Conservation (phyloP, 2,113 vertebrate species). For the Aythya baeri region DNA sequence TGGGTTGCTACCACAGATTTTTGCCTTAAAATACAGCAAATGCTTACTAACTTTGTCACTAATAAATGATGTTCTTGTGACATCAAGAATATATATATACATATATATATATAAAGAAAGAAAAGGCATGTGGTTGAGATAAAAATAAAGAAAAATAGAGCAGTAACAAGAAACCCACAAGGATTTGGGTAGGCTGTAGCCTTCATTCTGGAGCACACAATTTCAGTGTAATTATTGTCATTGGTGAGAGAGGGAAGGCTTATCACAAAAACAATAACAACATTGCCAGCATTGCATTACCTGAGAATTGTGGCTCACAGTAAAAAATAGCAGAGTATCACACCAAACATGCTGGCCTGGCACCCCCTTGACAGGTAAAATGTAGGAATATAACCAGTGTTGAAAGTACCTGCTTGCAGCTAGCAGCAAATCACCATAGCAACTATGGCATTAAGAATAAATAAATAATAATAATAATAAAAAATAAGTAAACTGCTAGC, state of each 20-base stretch:
- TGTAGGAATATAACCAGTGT: not conserved
- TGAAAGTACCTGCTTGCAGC: constrained; percentile 2
- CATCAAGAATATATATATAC: not conserved
- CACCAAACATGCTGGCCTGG: not conserved
- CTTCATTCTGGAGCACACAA: not conserved
- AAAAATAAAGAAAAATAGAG: not conserved
- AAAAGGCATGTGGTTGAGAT: not conserved
- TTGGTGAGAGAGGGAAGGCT: not conserved
- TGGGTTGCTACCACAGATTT: not conserved
- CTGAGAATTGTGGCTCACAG: not conserved
- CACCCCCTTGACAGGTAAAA: constrained; percentile 7
- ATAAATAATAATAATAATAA: not conserved
- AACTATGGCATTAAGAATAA: not conserved
- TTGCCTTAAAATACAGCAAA: not conserved
- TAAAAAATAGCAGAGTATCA: not conserved
- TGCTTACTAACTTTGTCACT: not conserved
- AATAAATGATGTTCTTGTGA: not conserved
- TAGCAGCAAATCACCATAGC: constrained; percentile 26
- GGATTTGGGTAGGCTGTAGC: not conserved
- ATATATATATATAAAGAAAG: not conserved
- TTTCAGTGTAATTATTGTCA: not conserved
- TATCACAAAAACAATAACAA: not conserved
- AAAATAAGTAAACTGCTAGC: not conserved
- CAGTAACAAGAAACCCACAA: not conserved
- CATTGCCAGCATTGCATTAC: not conserved